Percentiles rank a stretch among this genome's conserved stretches.
These are phyloP conservation scores for Peromyscus polionotus DNA, from an alignment of 2,113 vertebrate genomes.

Conservation along the genomic window DNA sequence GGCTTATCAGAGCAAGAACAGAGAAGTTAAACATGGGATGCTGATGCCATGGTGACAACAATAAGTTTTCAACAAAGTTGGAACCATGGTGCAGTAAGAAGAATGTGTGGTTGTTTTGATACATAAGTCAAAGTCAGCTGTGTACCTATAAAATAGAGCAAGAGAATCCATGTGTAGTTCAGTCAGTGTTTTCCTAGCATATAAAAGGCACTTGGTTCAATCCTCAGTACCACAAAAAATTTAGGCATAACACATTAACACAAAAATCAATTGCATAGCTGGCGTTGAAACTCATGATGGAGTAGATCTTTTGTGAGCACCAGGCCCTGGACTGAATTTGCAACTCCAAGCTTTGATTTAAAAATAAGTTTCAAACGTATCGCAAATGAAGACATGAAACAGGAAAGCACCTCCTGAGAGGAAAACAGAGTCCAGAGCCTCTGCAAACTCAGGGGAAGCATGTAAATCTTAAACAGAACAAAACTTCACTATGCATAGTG, in stretches of 20 bases:
- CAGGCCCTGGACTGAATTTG: not conserved
- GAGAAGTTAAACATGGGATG: not conserved
- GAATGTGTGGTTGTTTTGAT: not conserved
- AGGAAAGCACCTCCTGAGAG: not conserved
- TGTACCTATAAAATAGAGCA: not conserved
- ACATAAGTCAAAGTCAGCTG: not conserved
- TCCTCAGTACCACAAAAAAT: not conserved
- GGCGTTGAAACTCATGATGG: not conserved
- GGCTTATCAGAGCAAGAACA: not conserved
- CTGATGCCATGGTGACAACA: not conserved
- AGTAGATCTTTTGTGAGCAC: not conserved
- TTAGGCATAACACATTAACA: not conserved
- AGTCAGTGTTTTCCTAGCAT: not conserved
- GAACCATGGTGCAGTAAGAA: not conserved
- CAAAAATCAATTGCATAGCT: not conserved
- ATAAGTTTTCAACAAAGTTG: not conserved
- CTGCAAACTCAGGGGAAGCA: not conserved
- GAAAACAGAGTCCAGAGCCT: slow-evolving; percentile 6
- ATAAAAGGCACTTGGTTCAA: not conserved
- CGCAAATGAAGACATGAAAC: not conserved
- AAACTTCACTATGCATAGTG: not conserved
- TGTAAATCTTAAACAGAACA: not conserved
- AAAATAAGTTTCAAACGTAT: not conserved
- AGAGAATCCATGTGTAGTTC: not conserved
- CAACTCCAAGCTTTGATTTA: not conserved